Conservation (phyloP, 1,140 invertebrate genomes). For the Spodoptera frugiperda region DNA sequence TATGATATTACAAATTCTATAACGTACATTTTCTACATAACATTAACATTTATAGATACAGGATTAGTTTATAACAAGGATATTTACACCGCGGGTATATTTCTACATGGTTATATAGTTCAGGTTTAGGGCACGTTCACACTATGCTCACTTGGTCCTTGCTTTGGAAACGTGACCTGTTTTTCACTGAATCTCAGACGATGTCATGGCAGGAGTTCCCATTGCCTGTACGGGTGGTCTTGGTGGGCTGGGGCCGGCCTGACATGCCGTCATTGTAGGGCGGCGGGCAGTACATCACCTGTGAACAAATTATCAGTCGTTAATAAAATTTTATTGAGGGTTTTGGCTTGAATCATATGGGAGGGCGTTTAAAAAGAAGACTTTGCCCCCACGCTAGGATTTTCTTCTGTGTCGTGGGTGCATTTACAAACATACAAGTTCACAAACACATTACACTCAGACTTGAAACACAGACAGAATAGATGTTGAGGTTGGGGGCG, state of each 20-base stretch:
- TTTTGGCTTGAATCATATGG: too few species aligned
- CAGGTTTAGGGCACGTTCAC: constrained; percentile 57
- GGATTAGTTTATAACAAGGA: constrained; percentile 22
- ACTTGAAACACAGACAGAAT: too few species aligned
- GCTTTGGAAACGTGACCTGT: constrained; percentile 62
- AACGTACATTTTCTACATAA: constrained; percentile 33
- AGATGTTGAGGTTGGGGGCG: too few species aligned
- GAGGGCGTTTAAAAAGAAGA: too few species aligned
- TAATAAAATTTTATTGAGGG: neutral
- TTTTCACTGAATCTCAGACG: constrained; percentile 83
- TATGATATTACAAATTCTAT: constrained; percentile 40
- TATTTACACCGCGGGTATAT: constrained; percentile 36
- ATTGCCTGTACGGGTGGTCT: constrained; percentile 80
- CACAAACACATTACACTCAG: too few species aligned
- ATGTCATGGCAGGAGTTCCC: constrained; percentile 83
- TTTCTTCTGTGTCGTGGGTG: too few species aligned
- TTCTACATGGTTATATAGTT: constrained; percentile 11
- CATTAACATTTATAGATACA: constrained; percentile 29
- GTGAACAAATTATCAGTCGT: constrained; percentile 45
- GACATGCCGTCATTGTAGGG: constrained; percentile 72
- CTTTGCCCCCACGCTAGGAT: too few species aligned
- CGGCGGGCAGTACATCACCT: constrained; percentile 82
- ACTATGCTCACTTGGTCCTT: constrained; percentile 72
- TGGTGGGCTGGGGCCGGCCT: constrained; percentile 76
- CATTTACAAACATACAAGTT: too few species aligned